Percentiles rank a stretch among this genome's conserved stretches.
phyloP scores from a whole-genome alignment of 2,888 invertebrate genomes.

The Aporophyla lueneburgensis region DNA sequence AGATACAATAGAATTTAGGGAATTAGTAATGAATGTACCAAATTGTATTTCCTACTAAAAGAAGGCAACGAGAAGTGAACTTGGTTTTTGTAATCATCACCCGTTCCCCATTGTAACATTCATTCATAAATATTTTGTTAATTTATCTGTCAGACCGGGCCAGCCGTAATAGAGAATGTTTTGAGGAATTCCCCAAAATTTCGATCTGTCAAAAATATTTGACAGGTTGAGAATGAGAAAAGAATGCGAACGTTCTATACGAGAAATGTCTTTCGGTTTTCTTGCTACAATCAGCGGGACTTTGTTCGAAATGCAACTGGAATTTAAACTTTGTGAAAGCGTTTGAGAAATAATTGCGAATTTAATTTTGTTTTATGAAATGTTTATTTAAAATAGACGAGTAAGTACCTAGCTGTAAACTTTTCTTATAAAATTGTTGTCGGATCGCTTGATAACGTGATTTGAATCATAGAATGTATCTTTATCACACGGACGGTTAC shows the following conservation, averaged over 20 bases:
- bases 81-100: background rate
- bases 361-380: constrained; percentile 14
- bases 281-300: constrained; percentile 5
- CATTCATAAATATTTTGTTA: background rate
- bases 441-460: too few relatives aligned
- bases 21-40: background rate
- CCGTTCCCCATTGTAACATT: background rate
- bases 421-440: background rate
- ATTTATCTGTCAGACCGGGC: background rate
- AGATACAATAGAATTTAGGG: background rate
- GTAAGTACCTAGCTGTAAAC: background rate
- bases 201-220: background rate
- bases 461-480: too few relatives aligned
- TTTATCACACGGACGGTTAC: too few relatives aligned
- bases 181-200: background rate
- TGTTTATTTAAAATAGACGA: background rate
- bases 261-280: background rate
- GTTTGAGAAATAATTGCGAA: constrained; percentile 14
- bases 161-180: background rate
- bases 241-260: too few relatives aligned
- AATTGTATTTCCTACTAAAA: background rate
- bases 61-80: background rate
- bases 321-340: constrained; percentile 6
- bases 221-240: background rate
- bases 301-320: constrained; percentile 13